Base-by-base conservation (phyloP, 2,888 invertebrate species). In the Panzeria rudis region DNA sequence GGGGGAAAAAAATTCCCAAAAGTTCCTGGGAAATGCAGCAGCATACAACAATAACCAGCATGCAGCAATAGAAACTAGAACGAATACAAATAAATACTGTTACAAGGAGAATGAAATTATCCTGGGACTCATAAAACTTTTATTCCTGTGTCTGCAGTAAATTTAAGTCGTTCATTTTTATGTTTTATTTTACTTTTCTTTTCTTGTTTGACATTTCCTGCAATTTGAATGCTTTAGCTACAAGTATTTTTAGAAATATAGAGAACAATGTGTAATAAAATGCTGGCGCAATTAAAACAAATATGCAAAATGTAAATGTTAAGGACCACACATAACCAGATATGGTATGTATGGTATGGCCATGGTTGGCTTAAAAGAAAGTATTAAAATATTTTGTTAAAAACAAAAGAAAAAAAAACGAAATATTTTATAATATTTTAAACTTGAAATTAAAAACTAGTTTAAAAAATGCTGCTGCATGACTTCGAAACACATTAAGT, bases 71-170 rank as follows among this genome's bases (percentile, higher is more conserved):
- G 23, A 23, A 20, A 41, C 23, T 41, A 23, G 3, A 25, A n/a
- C 7, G 3, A 38, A 62, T 13, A 15, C 23, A 15, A 15, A 20
- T 8, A 8, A 15, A 20, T 8, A 8, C n/a, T 25, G 29, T 29
- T 41, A 7, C 5, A 41, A 15, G 13, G 2, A 29, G 29, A 2
- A 5, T 5, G 35, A 56, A n/a, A 59, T 17, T 44, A 32, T 56
- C 71, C 25, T 25, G 56, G 59, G 71, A 72, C 15, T 17, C 56
- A 59, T 72, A 44, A 59, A 56, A n/a, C 29, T 59, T 44, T 32
- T 59, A 59, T 72, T 71, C 15, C 44, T 44, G 44, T 13, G 44
- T 29, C 44, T 72, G 56, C 13, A 52, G 35, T 69, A 52, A 20
- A 50, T 52, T 52, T n/a, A 8, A 52, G 8, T 52, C 47, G 2